Conservation (phyloP, 2,113 vertebrate genomes). For the Felis chaus region DNA sequence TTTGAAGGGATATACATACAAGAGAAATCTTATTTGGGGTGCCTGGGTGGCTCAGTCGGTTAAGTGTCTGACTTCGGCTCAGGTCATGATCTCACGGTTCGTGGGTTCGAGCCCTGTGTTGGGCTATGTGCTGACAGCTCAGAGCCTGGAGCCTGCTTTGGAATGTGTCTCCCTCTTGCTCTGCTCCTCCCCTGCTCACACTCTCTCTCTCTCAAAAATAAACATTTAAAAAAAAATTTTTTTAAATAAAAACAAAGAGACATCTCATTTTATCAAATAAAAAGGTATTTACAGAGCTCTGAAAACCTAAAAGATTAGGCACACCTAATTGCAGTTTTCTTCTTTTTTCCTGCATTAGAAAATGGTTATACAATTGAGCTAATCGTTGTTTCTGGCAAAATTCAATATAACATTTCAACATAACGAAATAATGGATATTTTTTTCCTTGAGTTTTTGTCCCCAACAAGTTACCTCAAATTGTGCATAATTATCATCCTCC, state of each 20-base stretch:
- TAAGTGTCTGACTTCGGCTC: too few species aligned
- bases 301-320: background rate
- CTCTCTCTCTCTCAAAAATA: too few species aligned
- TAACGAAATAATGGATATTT: background rate
- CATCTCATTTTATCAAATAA: background rate
- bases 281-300: background rate
- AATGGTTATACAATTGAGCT: background rate
- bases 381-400: slow-evolving; percentile 41
- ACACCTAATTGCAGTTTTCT: background rate
- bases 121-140: too few species aligned
- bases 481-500: background rate
- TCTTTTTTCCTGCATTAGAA: background rate
- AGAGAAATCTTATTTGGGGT: background rate
- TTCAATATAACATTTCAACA: slow-evolving; percentile 44
- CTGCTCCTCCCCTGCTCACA: too few species aligned
- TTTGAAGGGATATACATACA: background rate
- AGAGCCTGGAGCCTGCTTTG: too few species aligned
- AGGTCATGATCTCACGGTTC: too few species aligned
- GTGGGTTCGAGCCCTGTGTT: too few species aligned
- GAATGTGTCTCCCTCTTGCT: too few species aligned
- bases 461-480: background rate
- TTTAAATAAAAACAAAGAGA: background rate
- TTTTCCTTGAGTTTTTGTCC: background rate
- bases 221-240: too few species aligned
- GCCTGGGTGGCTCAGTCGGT: too few species aligned